Conservation (phyloP, 2,113 vertebrate genomes). For the Tylochromis polylepis region DNA sequence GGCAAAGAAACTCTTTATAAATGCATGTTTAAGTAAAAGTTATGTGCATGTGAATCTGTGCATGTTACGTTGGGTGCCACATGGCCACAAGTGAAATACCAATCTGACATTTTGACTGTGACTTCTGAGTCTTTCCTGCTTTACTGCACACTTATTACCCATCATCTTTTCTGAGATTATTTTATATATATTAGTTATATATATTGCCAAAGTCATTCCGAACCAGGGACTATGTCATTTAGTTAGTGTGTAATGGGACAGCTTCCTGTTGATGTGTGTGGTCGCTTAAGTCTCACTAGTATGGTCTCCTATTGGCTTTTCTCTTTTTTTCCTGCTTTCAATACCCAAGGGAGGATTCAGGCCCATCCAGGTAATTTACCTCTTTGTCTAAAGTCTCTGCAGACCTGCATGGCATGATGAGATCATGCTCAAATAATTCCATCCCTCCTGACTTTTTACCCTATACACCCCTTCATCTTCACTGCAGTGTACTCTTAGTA, state of each 20-base stretch:
- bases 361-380: conserved; percentile 79
- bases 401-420: conserved; percentile 73
- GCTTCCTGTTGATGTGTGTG: conserved; percentile 20
- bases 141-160: not conserved
- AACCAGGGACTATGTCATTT: not conserved
- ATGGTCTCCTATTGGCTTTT: conserved; percentile 92
- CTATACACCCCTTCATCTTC: not conserved
- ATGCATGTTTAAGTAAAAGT: not conserved
- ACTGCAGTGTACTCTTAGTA: not conserved
- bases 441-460: conserved; percentile 8
- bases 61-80: not conserved
- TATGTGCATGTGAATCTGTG: not conserved
- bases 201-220: not conserved
- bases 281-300: conserved; percentile 60
- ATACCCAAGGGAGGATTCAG: conserved; percentile 99
- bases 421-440: conserved; percentile 18
- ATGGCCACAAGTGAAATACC: not conserved
- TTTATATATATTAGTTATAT: not conserved
- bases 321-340: conserved; percentile 91
- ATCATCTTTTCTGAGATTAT: not conserved
- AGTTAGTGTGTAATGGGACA: not conserved
- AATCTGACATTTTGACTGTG: not conserved
- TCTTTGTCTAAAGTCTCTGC: conserved; percentile 39
- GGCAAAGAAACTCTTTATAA: not conserved
- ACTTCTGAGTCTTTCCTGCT: not conserved